A percentile compares a stretch with the other conserved stretches of the same genome.
These are phyloP conservation scores for Thecophora atra DNA, from an alignment of 2,888 invertebrate genomes.

Conservation along the genomic window DNA sequence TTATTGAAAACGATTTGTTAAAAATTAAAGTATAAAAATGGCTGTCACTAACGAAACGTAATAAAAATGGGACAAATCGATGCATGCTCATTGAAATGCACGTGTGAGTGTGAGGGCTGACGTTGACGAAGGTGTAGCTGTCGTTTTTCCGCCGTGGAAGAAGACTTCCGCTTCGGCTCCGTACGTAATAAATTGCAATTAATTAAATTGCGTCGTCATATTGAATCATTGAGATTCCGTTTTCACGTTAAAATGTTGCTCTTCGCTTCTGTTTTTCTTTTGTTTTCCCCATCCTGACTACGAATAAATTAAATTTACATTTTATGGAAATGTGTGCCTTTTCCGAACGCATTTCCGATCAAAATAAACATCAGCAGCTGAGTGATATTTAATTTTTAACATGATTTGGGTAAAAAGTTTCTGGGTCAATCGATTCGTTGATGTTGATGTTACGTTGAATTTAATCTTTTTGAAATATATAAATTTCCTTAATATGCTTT, in stretches of 20 bases:
- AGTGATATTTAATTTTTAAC: no score
- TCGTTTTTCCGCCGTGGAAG: not conserved
- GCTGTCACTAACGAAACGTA: constrained; percentile 19
- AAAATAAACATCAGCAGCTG: no score
- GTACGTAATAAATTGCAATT: constrained; percentile 29
- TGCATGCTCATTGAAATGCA: not conserved
- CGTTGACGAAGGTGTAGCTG: not conserved
- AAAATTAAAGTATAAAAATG: constrained; percentile 42
- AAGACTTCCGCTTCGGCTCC: not conserved
- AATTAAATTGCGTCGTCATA: constrained; percentile 24
- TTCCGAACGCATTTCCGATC: no score
- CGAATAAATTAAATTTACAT: constrained; percentile 14
- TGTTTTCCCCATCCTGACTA: not conserved
- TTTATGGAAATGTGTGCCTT: no score
- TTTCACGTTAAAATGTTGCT: not conserved
- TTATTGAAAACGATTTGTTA: constrained; percentile 54
- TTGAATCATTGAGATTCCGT: constrained; percentile 20
- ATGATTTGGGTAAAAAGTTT: no score
- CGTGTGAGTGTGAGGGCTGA: not conserved
- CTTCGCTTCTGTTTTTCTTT: not conserved
- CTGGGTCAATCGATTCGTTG: no score
- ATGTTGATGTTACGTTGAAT: no score
- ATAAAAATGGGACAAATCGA: not conserved
- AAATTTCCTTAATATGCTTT: no score
- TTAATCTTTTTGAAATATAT: no score